Evolutionary conservation across 2,113 vertebrate species (phyloP).

Genomic region (Potamarius usumacintae): DNA sequence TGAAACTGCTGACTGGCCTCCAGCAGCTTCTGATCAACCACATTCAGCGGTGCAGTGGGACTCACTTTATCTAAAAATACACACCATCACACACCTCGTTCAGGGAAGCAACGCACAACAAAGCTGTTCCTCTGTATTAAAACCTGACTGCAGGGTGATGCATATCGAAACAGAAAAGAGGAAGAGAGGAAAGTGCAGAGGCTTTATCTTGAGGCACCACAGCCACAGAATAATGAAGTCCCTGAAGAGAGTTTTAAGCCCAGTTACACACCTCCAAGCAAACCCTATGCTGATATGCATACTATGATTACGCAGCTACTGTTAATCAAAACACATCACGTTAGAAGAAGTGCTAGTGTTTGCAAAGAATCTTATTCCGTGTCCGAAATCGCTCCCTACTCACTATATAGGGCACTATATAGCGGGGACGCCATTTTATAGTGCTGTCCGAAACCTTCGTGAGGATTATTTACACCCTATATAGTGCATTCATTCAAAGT

Average conservation of each 20-base stretch:
- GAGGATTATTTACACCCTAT: too few relatives aligned
- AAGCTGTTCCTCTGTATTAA: not conserved
- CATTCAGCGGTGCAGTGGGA: conserved; percentile 76
- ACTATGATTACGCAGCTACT: not conserved
- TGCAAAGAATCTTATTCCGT: not conserved
- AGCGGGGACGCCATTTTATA: too few relatives aligned
- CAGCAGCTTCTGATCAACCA: conserved; percentile 88
- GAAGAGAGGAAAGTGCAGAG: conserved; percentile 14
- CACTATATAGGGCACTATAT: too few relatives aligned
- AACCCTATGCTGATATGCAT: not conserved
- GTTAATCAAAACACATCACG: not conserved
- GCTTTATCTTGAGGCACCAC: not conserved
- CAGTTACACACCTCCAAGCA: not conserved
- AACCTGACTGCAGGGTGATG: conserved; percentile 5
- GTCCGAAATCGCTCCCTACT: too few relatives aligned
- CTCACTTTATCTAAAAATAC: conserved; percentile 78
- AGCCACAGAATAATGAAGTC: conserved; percentile 9
- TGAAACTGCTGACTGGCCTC: conserved; percentile 93
- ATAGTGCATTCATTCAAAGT: too few relatives aligned
- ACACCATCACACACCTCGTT: conserved; percentile 26
- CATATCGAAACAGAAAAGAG: not conserved
- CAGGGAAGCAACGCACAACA: not conserved
- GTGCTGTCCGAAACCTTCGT: too few relatives aligned
- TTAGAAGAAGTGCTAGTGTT: not conserved
- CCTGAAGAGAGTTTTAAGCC: not conserved